Evolutionary conservation across 1,140 invertebrate species (phyloP).

Genomic region (Bemisia tabaci): DNA sequence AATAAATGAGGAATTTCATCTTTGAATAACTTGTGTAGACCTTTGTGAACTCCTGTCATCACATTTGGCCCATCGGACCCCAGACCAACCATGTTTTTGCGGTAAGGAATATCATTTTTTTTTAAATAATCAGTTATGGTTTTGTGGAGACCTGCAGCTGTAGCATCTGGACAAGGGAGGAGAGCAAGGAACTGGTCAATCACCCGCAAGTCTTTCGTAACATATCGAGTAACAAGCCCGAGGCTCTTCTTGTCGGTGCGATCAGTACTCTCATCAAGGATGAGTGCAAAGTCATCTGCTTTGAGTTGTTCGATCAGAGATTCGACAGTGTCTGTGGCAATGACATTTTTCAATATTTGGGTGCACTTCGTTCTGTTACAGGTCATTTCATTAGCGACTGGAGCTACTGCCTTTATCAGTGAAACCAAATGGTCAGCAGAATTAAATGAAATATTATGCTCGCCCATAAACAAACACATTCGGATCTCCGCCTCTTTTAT

Average conservation of each 20-base stretch:
- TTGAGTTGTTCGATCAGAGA: not conserved
- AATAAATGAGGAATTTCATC: constrained; percentile 26
- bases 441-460: not conserved
- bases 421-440: not conserved
- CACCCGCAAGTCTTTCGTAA: not conserved
- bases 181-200: not conserved
- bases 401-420: not conserved
- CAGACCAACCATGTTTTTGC: constrained; percentile 30
- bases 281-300: not conserved
- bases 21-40: constrained; percentile 21
- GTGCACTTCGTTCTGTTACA: not conserved
- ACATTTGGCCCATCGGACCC: constrained; percentile 28
- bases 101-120: constrained; percentile 26
- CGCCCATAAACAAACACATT: not conserved
- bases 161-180: not conserved
- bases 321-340: not conserved
- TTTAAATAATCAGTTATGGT: constrained; percentile 21
- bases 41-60: constrained; percentile 22
- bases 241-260: not conserved
- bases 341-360: not conserved
- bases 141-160: constrained; percentile 1
- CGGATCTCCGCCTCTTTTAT: not conserved
- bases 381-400: not conserved
- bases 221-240: not conserved
- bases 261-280: not conserved